Evolutionary conservation across 2,888 invertebrate genomes (phyloP).

Genomic region (Drosophila diplacantha): DNA sequence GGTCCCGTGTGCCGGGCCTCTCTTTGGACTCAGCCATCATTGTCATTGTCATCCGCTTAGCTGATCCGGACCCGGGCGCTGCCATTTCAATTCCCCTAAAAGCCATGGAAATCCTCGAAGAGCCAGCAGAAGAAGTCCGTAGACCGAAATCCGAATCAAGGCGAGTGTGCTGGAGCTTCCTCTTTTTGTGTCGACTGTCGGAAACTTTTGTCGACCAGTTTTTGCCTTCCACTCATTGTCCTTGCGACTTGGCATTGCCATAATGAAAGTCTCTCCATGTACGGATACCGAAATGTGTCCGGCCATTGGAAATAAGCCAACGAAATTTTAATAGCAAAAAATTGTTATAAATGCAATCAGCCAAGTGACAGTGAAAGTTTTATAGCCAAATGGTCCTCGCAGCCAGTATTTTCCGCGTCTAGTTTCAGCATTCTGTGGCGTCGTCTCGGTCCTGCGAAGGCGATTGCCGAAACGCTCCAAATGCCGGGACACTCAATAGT

Average conservation of each 20-base stretch:
- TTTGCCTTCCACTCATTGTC: constrained; percentile 40
- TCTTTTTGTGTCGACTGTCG: constrained; percentile 27
- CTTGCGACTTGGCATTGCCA: constrained; percentile 46
- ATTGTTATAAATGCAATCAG: constrained; percentile 54
- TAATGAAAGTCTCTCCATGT: constrained; percentile 50
- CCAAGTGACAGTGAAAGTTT: constrained; percentile 54
- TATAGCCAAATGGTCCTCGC: constrained; percentile 39
- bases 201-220: constrained; percentile 50
- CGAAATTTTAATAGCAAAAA: constrained; percentile 54
- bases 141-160: constrained; percentile 31
- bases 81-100: constrained; percentile 48
- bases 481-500: constrained; percentile 22
- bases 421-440: constrained; percentile 5
- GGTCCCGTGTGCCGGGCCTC: background rate
- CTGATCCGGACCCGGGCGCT: constrained; percentile 8
- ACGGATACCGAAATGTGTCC: constrained; percentile 24
- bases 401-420: background rate
- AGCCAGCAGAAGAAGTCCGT: constrained; percentile 16
- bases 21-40: constrained; percentile 2
- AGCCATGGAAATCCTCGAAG: constrained; percentile 35
- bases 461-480: constrained; percentile 36
- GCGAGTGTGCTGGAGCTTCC: constrained; percentile 31
- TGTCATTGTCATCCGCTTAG: constrained; percentile 25
- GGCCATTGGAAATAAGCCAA: constrained; percentile 59
- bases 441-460: constrained; percentile 19